Evolutionary conservation across 1,140 invertebrate species (phyloP).

Genomic region (Solenopsis invicta): DNA sequence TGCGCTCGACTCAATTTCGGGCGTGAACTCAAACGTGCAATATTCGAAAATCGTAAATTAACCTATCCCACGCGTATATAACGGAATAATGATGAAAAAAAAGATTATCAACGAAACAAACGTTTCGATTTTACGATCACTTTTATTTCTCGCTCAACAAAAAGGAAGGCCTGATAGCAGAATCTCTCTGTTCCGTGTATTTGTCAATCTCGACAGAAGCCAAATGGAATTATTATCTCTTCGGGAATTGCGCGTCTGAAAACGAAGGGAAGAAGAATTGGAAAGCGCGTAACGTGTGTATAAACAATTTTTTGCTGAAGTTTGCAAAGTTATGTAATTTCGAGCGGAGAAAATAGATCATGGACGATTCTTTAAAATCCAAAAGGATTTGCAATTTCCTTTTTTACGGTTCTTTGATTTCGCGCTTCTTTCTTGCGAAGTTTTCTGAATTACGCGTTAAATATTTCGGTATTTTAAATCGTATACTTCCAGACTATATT

Average conservation of each 20-base stretch:
- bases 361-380: neutral
- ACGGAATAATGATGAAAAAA: neutral
- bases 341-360: neutral
- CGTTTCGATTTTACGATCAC: neutral
- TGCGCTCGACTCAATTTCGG: neutral
- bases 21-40: no score
- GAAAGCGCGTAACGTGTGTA: neutral
- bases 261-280: neutral
- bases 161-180: neutral
- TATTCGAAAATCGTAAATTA: slow-evolving; percentile 10
- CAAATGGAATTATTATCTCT: slow-evolving; percentile 31
- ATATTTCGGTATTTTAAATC: neutral
- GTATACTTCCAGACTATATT: neutral
- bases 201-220: neutral
- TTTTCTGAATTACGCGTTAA: neutral
- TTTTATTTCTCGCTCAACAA: neutral
- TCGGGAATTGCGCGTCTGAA: neutral
- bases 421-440: neutral
- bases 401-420: neutral
- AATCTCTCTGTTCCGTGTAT: neutral
- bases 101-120: neutral
- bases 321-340: neutral
- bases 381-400: neutral
- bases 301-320: slow-evolving; percentile 1
- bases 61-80: neutral